Evolutionary conservation across 1,140 invertebrate genomes (phyloP), one percentile per base, ranked within the genome.

Genomic region (Archivesica marissinica): DNA sequence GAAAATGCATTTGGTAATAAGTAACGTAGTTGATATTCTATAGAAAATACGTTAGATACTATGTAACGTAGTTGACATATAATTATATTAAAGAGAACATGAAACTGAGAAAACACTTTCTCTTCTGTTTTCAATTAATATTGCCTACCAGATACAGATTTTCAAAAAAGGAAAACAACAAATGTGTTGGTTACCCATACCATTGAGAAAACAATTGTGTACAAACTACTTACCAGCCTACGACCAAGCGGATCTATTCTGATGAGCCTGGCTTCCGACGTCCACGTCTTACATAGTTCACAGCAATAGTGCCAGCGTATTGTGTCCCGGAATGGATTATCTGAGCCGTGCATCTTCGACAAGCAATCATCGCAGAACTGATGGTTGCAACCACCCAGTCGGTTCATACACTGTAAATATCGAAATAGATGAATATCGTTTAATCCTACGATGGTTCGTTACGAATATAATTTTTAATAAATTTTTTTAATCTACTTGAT

Each of bases 361-460:
- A 75, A 75, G 28, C 80, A 83, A 3, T 75, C 70, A 41, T 83
- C 80, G 64, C 80, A 83, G 35, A 39, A 83, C 52, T 33, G 38
- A 25, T 83, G 80, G 11, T 9, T 20, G 35, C 80, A 83, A 25
- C 30, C 54, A 7, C 61, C 59, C 7, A 83, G 70, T 39, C 38
- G 23, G 52, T 83, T 75, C 80, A 83, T 41, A 64, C 80, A 83
- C 80, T 83, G 23, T 4, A 81, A 70, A 33, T 38, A 70, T n/a
- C 30, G 44, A 6, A 54, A 56, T 9, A 33, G 39, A 20, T 23
- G 33, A 66, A 9, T n/a, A n/a, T n/a, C n/a, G n/a, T n/a, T n/a
- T n/a, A n/a, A n/a, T n/a, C n/a, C n/a, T n/a, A n/a, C n/a, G n/a
- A n/a, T n/a, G n/a, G n/a, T n/a, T n/a, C n/a, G n/a, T n/a, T n/a